A percentile compares a stretch with the other conserved stretches of the same genome.
phyloP scores from a whole-genome alignment of 1,140 invertebrate species.

The Drosophila lini region DNA sequence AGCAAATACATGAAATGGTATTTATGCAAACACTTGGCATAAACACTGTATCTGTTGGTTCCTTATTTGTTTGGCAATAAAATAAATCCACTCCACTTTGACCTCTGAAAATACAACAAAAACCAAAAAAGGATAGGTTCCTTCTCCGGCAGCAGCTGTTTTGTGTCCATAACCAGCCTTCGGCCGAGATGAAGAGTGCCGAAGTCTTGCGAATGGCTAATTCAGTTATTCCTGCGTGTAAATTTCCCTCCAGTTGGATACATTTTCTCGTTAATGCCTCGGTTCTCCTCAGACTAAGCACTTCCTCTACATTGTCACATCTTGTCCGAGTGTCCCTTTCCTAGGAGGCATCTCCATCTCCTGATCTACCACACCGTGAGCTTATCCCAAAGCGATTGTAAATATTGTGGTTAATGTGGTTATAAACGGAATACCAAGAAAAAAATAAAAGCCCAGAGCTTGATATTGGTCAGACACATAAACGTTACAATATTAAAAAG shows the following conservation, averaged over 20 bases:
- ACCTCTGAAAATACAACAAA: conserved; percentile 49
- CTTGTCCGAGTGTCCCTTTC: conserved; percentile 61
- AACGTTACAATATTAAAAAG: too few relatives aligned
- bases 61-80: conserved; percentile 60
- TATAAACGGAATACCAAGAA: background rate
- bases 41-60: conserved; percentile 12
- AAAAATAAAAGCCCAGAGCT: background rate
- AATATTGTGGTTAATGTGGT: conserved; percentile 4
- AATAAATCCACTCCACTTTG: conserved; percentile 80
- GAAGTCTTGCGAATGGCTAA: conserved; percentile 53
- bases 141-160: conserved; percentile 27
- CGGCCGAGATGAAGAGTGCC: conserved; percentile 1
- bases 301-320: conserved; percentile 57
- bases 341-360: conserved; percentile 26
- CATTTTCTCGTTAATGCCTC: conserved; percentile 54
- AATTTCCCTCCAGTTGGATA: conserved; percentile 11
- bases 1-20: background rate
- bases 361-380: conserved; percentile 1
- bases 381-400: conserved; percentile 14
- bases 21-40: conserved; percentile 17
- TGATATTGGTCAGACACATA: background rate
- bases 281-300: conserved; percentile 26
- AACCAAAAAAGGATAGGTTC: background rate
- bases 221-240: conserved; percentile 52
- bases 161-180: conserved; percentile 24